Evolutionary conservation across 2,113 vertebrate species (phyloP).

Genomic region (Condylura cristata): DNA sequence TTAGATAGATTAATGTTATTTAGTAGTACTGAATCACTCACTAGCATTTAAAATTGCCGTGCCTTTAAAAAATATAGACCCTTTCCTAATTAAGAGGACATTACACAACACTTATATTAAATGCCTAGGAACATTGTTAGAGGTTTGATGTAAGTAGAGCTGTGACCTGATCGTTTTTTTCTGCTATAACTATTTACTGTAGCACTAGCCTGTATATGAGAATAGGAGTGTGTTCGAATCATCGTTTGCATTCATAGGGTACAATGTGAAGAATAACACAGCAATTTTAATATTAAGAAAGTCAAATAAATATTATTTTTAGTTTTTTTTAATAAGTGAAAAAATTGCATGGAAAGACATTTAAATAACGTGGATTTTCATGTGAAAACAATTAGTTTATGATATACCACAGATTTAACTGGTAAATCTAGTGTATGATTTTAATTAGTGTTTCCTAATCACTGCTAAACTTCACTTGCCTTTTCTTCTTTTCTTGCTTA

Average conservation of each 20-base stretch:
- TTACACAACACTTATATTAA: neutral
- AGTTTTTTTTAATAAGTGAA: neutral
- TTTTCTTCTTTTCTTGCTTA: neutral
- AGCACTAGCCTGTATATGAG: neutral
- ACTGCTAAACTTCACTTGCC: neutral
- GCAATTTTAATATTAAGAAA: neutral
- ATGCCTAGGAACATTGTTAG: neutral
- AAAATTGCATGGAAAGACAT: neutral
- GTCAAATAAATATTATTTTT: neutral
- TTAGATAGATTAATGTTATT: neutral
- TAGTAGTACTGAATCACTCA: neutral
- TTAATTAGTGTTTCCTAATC: neutral
- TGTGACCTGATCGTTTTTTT: neutral
- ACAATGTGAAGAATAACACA: neutral
- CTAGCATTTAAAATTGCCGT: neutral
- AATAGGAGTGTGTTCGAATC: neutral
- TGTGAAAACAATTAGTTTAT: neutral
- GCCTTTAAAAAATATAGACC: neutral
- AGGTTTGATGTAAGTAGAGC: neutral
- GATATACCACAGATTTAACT: neutral
- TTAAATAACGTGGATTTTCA: neutral
- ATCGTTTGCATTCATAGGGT: neutral
- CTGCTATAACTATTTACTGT: neutral
- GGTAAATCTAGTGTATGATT: neutral
- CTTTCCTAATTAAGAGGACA: neutral